Conservation (phyloP, 2,888 invertebrate genomes). For the Diaperis boleti region DNA sequence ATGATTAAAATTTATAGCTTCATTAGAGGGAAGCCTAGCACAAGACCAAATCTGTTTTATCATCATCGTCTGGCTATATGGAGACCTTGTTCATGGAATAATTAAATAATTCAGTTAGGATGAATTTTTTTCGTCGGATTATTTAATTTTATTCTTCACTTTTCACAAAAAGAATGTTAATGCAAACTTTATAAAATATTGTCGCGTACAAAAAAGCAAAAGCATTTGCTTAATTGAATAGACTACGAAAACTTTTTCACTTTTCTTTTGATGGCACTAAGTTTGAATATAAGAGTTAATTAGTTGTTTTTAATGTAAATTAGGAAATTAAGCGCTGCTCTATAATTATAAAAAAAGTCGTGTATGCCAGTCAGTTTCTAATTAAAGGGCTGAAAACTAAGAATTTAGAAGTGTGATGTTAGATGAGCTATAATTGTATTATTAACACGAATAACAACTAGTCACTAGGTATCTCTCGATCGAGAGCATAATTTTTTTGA, state of each 20-base stretch:
- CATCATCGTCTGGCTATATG: constrained; percentile 27
- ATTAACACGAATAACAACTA: constrained; percentile 38
- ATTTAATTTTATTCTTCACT: constrained; percentile 25
- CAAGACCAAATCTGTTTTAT: constrained; percentile 26
- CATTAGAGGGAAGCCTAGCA: constrained; percentile 42
- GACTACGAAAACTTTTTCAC: constrained; percentile 34
- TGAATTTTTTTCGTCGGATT: constrained; percentile 18
- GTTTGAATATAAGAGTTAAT: constrained; percentile 35
- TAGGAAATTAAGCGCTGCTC: constrained; percentile 26
- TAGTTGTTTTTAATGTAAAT: constrained; percentile 39
- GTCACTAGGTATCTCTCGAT: constrained; percentile 33
- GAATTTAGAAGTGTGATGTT: constrained; percentile 31
- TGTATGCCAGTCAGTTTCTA: constrained; percentile 7
- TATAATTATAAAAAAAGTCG: constrained; percentile 31
- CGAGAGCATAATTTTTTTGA: constrained; percentile 33
- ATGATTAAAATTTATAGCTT: constrained; percentile 49
- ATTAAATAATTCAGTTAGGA: constrained; percentile 38
- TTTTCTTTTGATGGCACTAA: constrained; percentile 25
- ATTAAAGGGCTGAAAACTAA: constrained; percentile 31
- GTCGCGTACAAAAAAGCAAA: constrained; percentile 33
- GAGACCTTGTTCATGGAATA: constrained; percentile 21
- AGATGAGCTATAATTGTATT: constrained; percentile 36
- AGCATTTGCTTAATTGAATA: constrained; percentile 42
- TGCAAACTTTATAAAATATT: constrained; percentile 29
- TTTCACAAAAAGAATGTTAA: constrained; percentile 30